These are phyloP conservation scores for Cataglyphis cursor DNA, from an alignment of 2,888 invertebrate species.

Conservation along the genomic window DNA sequence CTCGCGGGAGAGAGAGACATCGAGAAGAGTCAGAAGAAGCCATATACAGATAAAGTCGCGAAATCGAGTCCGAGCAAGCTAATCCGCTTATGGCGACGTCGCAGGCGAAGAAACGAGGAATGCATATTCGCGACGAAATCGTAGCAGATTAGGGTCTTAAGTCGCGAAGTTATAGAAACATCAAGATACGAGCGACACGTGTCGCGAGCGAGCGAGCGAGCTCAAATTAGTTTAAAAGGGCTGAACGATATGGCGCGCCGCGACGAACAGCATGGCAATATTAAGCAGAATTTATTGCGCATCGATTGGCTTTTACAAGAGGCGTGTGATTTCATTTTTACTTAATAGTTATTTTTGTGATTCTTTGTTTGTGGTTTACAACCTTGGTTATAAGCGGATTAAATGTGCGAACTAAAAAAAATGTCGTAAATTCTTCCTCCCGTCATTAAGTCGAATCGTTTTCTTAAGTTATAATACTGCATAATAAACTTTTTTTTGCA, in stretches of 20 bases:
- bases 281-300: conserved; percentile 57
- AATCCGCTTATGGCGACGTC: conserved; percentile 69
- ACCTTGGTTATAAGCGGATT: not conserved
- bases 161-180: conserved; percentile 73
- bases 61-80: conserved; percentile 63
- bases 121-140: conserved; percentile 49
- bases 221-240: conserved; percentile 55
- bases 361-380: not conserved
- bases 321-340: not conserved
- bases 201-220: conserved; percentile 31
- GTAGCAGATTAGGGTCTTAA: conserved; percentile 54
- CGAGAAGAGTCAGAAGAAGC: conserved; percentile 50
- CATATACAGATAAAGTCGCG: conserved; percentile 59
- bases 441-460: not conserved
- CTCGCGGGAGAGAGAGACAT: not conserved
- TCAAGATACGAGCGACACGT: conserved; percentile 50
- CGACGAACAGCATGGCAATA: conserved; percentile 12
- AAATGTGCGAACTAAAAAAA: not conserved
- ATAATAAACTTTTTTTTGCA: not conserved
- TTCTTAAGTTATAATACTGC: not conserved
- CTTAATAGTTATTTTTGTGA: not conserved
- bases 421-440: not conserved
- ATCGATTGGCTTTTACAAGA: conserved; percentile 18
- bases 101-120: conserved; percentile 46
- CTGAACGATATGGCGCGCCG: not conserved